Evolutionary conservation across 2,888 invertebrate genomes (phyloP).

Genomic region (Atethmia centrago): DNA sequence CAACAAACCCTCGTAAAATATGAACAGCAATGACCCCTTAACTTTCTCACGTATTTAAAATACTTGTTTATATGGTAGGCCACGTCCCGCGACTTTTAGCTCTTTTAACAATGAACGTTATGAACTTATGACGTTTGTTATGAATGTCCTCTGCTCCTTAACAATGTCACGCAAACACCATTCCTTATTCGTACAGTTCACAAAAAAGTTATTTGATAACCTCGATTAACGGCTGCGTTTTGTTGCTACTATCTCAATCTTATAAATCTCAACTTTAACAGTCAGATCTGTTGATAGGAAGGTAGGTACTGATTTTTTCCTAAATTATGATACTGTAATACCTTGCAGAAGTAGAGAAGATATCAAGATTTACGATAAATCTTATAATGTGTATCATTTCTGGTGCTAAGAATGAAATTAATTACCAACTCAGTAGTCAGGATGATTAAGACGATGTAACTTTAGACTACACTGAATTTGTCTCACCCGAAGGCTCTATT

Average conservation of each 20-base stretch:
- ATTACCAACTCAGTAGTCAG: background rate
- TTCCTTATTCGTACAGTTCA: constrained; percentile 66
- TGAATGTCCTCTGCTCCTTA: constrained; percentile 55
- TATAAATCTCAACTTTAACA: constrained; percentile 29
- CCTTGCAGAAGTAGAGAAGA: too few relatives aligned
- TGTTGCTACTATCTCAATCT: constrained; percentile 44
- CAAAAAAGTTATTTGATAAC: constrained; percentile 64
- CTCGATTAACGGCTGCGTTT: constrained; percentile 59
- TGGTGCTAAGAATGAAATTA: background rate
- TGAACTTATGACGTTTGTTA: constrained; percentile 55
- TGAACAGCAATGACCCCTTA: constrained; percentile 72
- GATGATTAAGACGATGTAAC: background rate
- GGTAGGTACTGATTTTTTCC: background rate
- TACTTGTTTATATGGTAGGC: constrained; percentile 64
- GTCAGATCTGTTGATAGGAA: constrained; percentile 14
- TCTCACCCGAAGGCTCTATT: background rate
- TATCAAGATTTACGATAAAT: constrained; percentile 1
- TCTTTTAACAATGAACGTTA: constrained; percentile 67
- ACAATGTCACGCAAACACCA: constrained; percentile 69
- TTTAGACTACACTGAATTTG: background rate
- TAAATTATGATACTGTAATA: constrained; percentile 8
- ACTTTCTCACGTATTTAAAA: constrained; percentile 73
- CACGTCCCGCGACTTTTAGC: constrained; percentile 70
- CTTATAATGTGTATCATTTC: background rate
- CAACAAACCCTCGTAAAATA: constrained; percentile 75